Evolutionary conservation across 64 coral and sea anemone species (phyloP).

Genomic region (Platygyra sinensis): DNA sequence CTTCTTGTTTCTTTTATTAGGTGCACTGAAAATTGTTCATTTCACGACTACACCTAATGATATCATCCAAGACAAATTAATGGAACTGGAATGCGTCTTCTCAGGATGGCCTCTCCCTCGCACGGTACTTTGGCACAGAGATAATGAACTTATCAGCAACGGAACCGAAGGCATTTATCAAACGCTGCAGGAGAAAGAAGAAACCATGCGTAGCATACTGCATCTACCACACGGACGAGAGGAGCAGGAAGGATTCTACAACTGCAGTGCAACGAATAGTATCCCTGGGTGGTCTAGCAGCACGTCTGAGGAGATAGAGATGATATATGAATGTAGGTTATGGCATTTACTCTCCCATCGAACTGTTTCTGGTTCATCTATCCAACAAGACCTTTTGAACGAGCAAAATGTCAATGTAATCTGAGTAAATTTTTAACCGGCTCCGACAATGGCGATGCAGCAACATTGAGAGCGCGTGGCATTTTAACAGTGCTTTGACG

Average conservation of each 20-base stretch:
- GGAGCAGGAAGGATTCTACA: neutral
- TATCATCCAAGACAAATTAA: neutral
- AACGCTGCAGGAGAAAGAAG: neutral
- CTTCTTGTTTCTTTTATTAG: neutral
- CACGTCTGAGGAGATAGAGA: neutral
- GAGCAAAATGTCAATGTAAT: too few relatives aligned
- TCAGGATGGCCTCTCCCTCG: neutral
- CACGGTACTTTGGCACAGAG: neutral
- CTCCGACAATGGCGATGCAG: too few relatives aligned
- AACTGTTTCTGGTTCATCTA: too few relatives aligned
- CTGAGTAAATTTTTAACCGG: too few relatives aligned
- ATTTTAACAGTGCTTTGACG: too few relatives aligned
- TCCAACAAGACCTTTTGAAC: too few relatives aligned
- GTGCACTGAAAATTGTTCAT: neutral
- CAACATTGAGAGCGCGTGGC: too few relatives aligned
- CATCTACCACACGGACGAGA: neutral
- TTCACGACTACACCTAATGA: neutral
- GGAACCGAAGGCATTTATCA: neutral
- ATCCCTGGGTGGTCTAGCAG: constrained; percentile 1
- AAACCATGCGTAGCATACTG: neutral
- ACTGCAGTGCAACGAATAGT: neutral
- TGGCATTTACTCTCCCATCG: neutral
- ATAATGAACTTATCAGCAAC: neutral
- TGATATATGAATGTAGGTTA: neutral
- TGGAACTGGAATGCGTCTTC: neutral